Conservation (phyloP, 2,113 vertebrate species). For the Aegithalos caudatus region DNA sequence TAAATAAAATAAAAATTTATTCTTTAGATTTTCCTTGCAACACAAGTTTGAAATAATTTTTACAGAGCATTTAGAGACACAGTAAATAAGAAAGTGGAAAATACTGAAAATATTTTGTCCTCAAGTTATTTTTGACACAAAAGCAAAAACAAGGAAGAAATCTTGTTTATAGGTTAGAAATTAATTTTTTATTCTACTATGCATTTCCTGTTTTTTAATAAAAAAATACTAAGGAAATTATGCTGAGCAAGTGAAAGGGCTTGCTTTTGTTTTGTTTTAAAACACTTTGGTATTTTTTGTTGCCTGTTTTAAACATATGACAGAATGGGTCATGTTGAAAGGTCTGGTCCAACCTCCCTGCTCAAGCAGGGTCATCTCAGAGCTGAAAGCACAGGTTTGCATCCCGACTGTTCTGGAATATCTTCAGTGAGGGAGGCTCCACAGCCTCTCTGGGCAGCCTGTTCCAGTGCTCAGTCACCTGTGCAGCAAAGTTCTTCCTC, state of each 20-base stretch:
- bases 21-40: background rate
- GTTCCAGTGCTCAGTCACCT: background rate
- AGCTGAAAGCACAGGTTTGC: background rate
- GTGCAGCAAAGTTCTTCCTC: background rate
- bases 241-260: background rate
- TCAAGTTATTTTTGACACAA: background rate
- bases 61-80: background rate
- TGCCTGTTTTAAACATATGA: background rate
- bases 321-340: background rate
- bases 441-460: background rate
- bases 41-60: background rate
- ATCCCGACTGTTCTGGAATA: background rate
- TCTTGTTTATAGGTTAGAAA: background rate
- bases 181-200: background rate
- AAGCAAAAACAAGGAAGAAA: background rate
- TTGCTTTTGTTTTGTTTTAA: background rate
- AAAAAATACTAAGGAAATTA: background rate
- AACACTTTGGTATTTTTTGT: background rate
- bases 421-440: background rate
- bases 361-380: background rate
- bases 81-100: background rate
- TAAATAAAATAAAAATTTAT: background rate
- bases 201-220: background rate
- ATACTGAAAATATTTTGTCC: background rate
- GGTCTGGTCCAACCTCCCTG: too few relatives aligned